Evolutionary conservation across 1,140 invertebrate genomes (phyloP), one percentile per base, ranked within the genome.

Genomic region (Megalonaias nervosa): DNA sequence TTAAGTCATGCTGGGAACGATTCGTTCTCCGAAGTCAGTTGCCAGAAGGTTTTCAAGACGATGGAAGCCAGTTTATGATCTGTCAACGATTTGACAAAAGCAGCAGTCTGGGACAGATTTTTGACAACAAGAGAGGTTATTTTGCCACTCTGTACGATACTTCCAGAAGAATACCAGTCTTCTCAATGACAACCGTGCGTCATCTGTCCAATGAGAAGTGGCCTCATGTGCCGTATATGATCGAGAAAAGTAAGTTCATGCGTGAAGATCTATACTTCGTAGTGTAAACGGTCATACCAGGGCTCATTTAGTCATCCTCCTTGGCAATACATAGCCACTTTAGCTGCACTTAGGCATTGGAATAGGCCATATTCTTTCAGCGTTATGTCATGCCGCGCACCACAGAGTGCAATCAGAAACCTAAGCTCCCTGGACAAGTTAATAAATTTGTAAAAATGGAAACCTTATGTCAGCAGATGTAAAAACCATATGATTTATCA

Each of bases 131-230:
- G 67, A 64, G 68, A 4, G 58, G 76, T 2, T 71, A 85, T 67
- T 86, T 71, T 75, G 78, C 74, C 5, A 84, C 85, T 1, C 70
- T 86, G 3, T 86, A 81, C 67, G 82, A 85, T 75, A 84, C 79
- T 17, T 76, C 74, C 16, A 76, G 61, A 26, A 71, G 85, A n/a
- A 76, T 79, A 31, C 84, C 84, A 12, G 66, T 81, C 0, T 66
- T 84, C 16, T 85, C 85, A n/a, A 62, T 85, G 74, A 72, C 66
- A 17, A 81, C 75, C 9, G 65, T 85, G 21, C 76, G 74, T 6
- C 55, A 67, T n/a, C 64, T 86, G 1, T 81, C 82, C 16, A 81
- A 85, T 38, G 79, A 80, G 55, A 81, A 78, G 58, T 86, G 85
- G 85, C 85, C 85, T 15, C 58, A 79, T n/a, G 81, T 81, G 16